Base-by-base conservation (phyloP, 1,140 invertebrate species). In the Drosophila kanapiae region DNA sequence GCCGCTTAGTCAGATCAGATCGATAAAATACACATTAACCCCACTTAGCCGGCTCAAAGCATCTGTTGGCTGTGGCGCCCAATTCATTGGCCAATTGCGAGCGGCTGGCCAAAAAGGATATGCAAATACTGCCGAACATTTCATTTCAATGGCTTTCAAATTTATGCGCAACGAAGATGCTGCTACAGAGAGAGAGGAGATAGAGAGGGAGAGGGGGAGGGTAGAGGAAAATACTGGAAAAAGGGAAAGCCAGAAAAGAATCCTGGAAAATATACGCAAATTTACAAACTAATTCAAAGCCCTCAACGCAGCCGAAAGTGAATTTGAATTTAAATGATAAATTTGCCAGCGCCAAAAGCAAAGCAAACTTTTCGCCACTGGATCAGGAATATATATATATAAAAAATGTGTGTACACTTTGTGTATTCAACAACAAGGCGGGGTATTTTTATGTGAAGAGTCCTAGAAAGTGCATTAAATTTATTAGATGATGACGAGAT, bases 261-360 rank as follows among this genome's bases (percentile, higher is more conserved):
- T 78, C 75, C 31, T 42, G 80, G 75, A 78, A 81, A 88, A 90
- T 88, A 90, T 88, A 85, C 84, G 81, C 78, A 83, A 90, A 88
- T 90, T 88, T 85, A 85, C 84, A 85, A 88, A 88, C 85, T 82
- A 90, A 87, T 87, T 87, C 80, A 87, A 88, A 88, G 83, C 61
- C 75, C 83, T 72, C 67, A 69, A 74, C 61, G 81, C 74, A 77
- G 69, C 69, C 64, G 65, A 85, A 86, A 85, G 78, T 70, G 82
- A 85, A 87, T 86, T 86, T 86, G 83, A 87, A 88, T 87, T 87
- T 87, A 88, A 78, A 88, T 87, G 80, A 88, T 86, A 80, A 83
- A 87, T 87, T 87, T 82, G 40, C 57, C 60, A 67, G 74, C 58
- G 62, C 63, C 62, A 37, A 53, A 63, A 47, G 57, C 54, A 42